Conservation (phyloP, 2,113 vertebrate species). For the Brachypodius melanocephalos region DNA sequence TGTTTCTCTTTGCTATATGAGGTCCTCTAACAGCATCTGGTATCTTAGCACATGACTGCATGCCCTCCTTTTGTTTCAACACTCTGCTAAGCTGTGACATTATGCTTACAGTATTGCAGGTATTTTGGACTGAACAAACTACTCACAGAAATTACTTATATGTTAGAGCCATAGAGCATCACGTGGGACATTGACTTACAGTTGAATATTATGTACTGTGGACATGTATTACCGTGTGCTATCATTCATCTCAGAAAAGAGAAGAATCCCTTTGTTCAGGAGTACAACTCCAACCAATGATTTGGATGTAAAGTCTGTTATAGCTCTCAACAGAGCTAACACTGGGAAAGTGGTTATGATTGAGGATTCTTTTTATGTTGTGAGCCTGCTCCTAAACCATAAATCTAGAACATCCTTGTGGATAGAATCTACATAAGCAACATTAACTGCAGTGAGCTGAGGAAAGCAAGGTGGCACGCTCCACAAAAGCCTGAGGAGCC, state of each 20-base stretch:
- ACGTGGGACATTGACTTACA: neutral
- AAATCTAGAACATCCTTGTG: neutral
- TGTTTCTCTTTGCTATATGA: neutral
- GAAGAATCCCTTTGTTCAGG: neutral
- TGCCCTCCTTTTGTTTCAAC: neutral
- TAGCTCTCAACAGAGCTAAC: neutral
- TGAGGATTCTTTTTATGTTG: neutral
- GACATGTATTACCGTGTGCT: too few species aligned
- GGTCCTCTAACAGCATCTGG: neutral
- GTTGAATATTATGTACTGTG: neutral
- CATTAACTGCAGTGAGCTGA: neutral
- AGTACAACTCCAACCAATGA: neutral
- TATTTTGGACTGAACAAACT: neutral
- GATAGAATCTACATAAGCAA: neutral
- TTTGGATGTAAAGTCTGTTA: neutral
- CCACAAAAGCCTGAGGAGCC: neutral
- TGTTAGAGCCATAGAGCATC: neutral
- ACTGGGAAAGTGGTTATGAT: neutral
- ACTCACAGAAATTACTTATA: neutral
- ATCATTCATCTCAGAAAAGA: neutral
- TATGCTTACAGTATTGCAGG: neutral
- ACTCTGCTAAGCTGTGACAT: neutral
- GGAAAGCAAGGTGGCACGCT: fast-evolving
- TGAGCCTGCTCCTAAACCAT: neutral
- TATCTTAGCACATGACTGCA: neutral